These are phyloP conservation scores for Ptiloglossa arizonensis DNA, from an alignment of 1,140 invertebrate species.

Conservation along the genomic window DNA sequence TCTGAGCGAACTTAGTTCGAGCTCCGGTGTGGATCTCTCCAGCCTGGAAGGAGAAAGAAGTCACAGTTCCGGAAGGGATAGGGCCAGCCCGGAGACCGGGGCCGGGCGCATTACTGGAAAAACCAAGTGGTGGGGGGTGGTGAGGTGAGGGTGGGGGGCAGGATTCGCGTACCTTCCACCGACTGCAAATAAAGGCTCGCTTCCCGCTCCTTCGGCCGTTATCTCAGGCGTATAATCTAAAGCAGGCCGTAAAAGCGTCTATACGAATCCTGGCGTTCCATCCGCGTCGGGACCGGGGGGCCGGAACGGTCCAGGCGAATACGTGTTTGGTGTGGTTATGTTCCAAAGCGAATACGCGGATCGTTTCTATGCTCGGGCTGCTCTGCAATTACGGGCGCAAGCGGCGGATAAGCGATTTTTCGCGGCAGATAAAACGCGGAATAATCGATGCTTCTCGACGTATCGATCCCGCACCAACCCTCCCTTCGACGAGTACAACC, in stretches of 20 bases:
- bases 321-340: slow-evolving; percentile 76
- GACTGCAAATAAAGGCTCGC: slow-evolving; percentile 71
- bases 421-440: slow-evolving; percentile 24
- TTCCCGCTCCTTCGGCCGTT: slow-evolving; percentile 57
- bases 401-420: slow-evolving; percentile 42
- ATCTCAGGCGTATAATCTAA: slow-evolving; percentile 78
- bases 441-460: slow-evolving; percentile 3
- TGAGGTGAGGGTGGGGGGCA: slow-evolving; percentile 2
- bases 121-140: slow-evolving; percentile 11
- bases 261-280: slow-evolving; percentile 63
- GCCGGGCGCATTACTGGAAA: slow-evolving; percentile 54
- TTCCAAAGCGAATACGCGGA: slow-evolving; percentile 34
- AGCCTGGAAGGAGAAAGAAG: slow-evolving; percentile 32
- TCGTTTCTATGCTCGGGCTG: slow-evolving; percentile 39
- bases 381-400: slow-evolving; percentile 52
- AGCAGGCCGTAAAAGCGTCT: slow-evolving; percentile 74
- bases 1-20: slow-evolving; percentile 38
- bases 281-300: background rate
- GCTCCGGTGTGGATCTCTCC: background rate
- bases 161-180: slow-evolving; percentile 59
- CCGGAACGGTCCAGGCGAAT: slow-evolving; percentile 63
- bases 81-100: slow-evolving; percentile 5
- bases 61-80: slow-evolving; percentile 42
- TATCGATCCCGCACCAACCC: slow-evolving; percentile 3
- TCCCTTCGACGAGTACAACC: background rate